Conservation (phyloP, 2,888 invertebrate species). For the Lepas anatifera region DNA sequence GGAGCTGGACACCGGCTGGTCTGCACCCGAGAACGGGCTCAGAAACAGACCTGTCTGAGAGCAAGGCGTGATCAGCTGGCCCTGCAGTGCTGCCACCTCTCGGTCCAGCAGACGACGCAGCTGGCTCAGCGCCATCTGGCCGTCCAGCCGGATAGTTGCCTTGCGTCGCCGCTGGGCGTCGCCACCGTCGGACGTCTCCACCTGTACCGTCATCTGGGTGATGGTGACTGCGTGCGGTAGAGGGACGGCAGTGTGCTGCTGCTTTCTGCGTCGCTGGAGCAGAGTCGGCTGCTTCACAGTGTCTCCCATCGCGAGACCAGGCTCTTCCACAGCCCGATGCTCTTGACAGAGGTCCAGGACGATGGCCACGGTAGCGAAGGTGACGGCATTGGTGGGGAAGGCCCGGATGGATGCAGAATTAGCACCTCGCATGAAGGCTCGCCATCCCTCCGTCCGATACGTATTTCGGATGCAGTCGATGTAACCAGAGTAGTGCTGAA, state of each 20-base stretch:
- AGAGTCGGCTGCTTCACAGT: not conserved
- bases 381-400: conserved; percentile 86
- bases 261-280: not conserved
- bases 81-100: not conserved
- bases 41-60: not conserved
- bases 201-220: not conserved
- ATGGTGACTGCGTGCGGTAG: too few species aligned
- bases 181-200: not conserved
- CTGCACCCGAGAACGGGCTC: too few species aligned
- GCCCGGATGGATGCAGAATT: conserved; percentile 69
- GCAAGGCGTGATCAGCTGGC: not conserved
- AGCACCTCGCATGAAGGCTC: conserved; percentile 60
- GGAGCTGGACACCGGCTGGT: too few species aligned
- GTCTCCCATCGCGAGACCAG: too few species aligned
- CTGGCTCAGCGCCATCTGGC: conserved; percentile 6
- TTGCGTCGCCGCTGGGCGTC: not conserved
- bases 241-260: too few species aligned
- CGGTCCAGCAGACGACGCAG: conserved; percentile 2
- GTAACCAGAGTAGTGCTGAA: conserved; percentile 49
- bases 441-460: conserved; percentile 53
- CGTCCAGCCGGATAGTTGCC: conserved; percentile 2
- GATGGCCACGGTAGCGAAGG: conserved; percentile 76
- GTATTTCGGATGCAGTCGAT: conserved; percentile 62
- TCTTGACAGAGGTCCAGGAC: conserved; percentile 44
- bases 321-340: not conserved